Percentiles rank a stretch among this genome's conserved stretches.
phyloP scores from a whole-genome alignment of 2,888 invertebrate genomes.

The Quadroppia sp. region DNA sequence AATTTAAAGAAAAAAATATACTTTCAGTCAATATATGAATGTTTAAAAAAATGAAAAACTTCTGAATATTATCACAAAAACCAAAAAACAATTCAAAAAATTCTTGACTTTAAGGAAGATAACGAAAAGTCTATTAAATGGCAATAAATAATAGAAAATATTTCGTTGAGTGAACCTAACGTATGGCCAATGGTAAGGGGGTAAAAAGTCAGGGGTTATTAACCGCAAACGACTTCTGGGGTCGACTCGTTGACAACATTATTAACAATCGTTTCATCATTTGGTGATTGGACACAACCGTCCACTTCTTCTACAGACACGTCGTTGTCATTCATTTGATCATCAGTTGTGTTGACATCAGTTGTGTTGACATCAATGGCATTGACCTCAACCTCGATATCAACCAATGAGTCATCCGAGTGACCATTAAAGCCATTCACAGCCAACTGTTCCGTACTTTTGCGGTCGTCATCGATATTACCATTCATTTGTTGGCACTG shows the following conservation, averaged over 20 bases:
- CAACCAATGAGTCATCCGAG: background rate
- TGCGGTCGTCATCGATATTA: constrained; percentile 14
- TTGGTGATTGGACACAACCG: background rate
- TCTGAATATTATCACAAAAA: no score
- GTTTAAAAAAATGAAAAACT: no score
- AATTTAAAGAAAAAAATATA: no score
- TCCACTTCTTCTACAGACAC: background rate
- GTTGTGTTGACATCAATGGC: no score
- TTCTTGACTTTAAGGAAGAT: no score
- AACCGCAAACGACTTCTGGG: background rate
- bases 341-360: no score
- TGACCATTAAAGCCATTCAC: background rate
- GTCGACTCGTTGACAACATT: background rate
- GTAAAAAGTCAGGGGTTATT: background rate
- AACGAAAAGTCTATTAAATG: no score
- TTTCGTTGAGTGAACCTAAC: background rate
- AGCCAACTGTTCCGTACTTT: background rate
- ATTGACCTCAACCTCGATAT: background rate
- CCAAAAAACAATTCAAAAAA: no score
- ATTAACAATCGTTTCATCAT: background rate
- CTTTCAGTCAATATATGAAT: no score
- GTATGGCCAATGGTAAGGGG: background rate
- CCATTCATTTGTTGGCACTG: background rate
- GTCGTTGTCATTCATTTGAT: no score
- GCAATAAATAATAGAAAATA: no score